Percentiles rank a stretch among this genome's conserved stretches.
Conservation (phyloP, 2,113 vertebrate species). For the Gila orcuttii region DNA sequence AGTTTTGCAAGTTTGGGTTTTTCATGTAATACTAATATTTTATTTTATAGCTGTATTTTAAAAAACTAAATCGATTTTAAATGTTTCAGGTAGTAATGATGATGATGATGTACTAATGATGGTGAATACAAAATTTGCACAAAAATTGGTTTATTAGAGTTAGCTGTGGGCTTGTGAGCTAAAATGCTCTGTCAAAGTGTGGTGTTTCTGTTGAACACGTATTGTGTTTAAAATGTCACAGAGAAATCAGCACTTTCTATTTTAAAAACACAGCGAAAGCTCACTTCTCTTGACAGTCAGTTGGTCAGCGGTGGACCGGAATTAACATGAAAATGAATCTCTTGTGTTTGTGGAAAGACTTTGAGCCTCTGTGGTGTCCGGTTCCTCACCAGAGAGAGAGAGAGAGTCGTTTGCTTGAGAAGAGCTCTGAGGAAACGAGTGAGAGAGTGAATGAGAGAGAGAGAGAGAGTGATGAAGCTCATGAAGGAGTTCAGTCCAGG, state of each 20-base stretch:
- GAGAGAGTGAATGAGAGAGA: no score
- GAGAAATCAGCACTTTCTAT: background rate
- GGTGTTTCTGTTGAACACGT: background rate
- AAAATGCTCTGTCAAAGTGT: background rate
- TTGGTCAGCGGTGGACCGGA: background rate
- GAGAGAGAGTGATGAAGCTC: no score
- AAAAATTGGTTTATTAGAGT: no score
- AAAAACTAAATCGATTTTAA: no score
- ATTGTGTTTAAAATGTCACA: background rate
- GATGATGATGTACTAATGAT: no score
- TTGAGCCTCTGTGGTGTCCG: background rate
- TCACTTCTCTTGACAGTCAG: background rate
- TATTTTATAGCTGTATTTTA: no score
- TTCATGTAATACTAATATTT: no score
- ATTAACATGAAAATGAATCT: slow-evolving; percentile 1
- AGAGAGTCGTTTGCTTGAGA: background rate
- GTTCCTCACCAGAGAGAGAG: background rate
- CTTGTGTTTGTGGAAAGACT: slow-evolving; percentile 10
- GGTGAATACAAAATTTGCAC: no score
- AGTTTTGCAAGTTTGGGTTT: no score
- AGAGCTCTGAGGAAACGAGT: background rate
- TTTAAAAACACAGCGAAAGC: background rate
- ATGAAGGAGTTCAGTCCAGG: background rate
- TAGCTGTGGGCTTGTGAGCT: background rate
- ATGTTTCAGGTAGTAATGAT: no score